A percentile compares a stretch with the other conserved stretches of the same genome.
phyloP scores from a whole-genome alignment of 2,888 invertebrate genomes.

The Phania funesta region DNA sequence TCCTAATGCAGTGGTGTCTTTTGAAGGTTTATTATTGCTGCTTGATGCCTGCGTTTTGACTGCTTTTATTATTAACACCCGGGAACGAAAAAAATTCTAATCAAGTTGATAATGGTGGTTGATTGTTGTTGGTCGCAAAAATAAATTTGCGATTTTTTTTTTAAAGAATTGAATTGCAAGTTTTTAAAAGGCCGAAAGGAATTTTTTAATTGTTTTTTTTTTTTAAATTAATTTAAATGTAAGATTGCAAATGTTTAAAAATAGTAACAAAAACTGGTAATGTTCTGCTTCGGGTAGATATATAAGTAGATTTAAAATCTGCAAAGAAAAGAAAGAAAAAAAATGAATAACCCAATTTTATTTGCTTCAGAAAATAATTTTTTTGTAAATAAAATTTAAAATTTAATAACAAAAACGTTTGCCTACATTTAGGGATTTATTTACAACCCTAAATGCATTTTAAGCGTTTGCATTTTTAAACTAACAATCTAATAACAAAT shows the following conservation, averaged over 20 bases:
- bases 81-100: constrained; percentile 36
- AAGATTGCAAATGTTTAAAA: background rate
- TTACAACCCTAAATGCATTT: too few relatives aligned
- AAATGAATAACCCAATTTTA: too few relatives aligned
- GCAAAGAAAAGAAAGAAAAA: background rate
- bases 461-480: too few relatives aligned
- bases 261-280: background rate
- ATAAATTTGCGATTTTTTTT: background rate
- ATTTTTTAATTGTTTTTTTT: background rate
- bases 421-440: too few relatives aligned
- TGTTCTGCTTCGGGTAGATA: background rate
- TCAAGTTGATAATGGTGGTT: background rate
- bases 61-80: constrained; percentile 55
- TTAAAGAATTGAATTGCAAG: constrained; percentile 2
- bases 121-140: background rate
- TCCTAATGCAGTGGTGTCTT: constrained; percentile 66
- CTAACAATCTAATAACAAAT: too few relatives aligned
- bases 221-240: background rate
- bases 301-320: constrained; percentile 24
- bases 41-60: constrained; percentile 66
- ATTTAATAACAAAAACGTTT: background rate
- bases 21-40: constrained; percentile 59
- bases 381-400: too few relatives aligned
- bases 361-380: background rate
- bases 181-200: background rate